Base-by-base conservation (phyloP, 2,113 vertebrate species). In the Lepidothrix coronata region DNA sequence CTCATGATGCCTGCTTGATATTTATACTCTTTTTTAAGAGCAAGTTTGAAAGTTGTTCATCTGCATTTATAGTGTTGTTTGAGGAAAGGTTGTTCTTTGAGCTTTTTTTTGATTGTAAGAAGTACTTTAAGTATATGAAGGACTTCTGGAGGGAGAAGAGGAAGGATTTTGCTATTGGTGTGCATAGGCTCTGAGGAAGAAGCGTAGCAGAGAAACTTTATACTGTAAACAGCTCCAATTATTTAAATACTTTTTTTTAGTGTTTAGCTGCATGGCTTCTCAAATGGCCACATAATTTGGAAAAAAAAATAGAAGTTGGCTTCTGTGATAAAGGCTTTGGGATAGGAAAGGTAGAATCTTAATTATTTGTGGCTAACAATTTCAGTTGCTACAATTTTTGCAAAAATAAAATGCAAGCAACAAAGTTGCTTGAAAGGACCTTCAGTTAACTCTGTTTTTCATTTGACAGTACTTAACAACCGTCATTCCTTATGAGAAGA, bases 401-500 rank as follows among this genome's bases (percentile, higher is more conserved):
- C 35, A 65, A 79, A 79, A 92, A 35, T 19, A 46, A 65, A 85
- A 33, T 66, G 12, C 14, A 74, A 44, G 21, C 31, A 62, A 25
- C 4, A 14, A 57, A 67, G 14, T 44, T 75, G 24, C 14, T 2
- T 71, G 24, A 65, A 91, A 59, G 57, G 25, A 44, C 12, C 49
- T 11, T 62, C 14, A 62, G 28, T 19, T 96, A 96, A 97, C 55
- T 70, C 18, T 94, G 23, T 70, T 81, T 95, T 97, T 95, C 58
- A 14, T 94, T 92, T 97, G 85, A 80, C 98, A 99, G 99, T 99
- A 99, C 95, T 97, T 99, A 97, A 99, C 99, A 68, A 99, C 99
- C 20, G 99, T 99, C 62, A 99, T 99, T 97, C 99, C 99, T 46
- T 99, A 99, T 58, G 99, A 99, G 97, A 99, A 99, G 97, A 99